A percentile compares a stretch with the other conserved stretches of the same genome.
phyloP scores from a whole-genome alignment of 1,140 invertebrate genomes.

The Drosophila busckii region DNA sequence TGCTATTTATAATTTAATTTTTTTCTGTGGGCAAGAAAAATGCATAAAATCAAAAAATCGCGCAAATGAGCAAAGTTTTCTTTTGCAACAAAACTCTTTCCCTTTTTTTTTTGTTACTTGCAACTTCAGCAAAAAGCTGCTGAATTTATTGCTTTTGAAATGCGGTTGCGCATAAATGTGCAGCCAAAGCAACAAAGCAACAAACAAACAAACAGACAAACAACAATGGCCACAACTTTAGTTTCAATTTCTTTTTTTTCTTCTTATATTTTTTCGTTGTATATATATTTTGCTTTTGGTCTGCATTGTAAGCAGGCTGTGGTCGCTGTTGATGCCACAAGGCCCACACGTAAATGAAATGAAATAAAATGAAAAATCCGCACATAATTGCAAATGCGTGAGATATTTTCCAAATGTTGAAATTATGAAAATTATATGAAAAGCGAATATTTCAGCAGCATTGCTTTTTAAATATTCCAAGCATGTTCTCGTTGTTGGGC shows the following conservation, averaged over 20 bases:
- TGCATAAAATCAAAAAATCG: slow-evolving; percentile 55
- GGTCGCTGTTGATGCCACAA: slow-evolving; percentile 30
- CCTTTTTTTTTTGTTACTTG: slow-evolving; percentile 8
- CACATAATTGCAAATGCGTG: slow-evolving; percentile 75
- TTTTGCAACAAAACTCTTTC: slow-evolving; percentile 21
- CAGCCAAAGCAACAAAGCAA: slow-evolving; percentile 35
- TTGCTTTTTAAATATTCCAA: slow-evolving; percentile 46
- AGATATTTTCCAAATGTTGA: slow-evolving; percentile 70
- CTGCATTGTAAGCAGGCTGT: slow-evolving; percentile 42
- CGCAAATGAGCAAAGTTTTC: slow-evolving; percentile 73
- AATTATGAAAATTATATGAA: slow-evolving; percentile 72
- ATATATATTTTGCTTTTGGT: slow-evolving; percentile 1
- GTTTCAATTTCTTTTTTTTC: too few species aligned
- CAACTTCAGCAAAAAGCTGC: slow-evolving; percentile 51
- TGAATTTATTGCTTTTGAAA: slow-evolving; percentile 74
- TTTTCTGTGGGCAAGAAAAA: too few species aligned
- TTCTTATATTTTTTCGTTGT: too few species aligned
- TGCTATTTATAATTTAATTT: too few species aligned
- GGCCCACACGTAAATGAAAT: slow-evolving; percentile 43
- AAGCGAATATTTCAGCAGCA: slow-evolving; percentile 1
- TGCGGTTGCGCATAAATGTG: slow-evolving; percentile 72
- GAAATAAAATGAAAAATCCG: slow-evolving; percentile 62
- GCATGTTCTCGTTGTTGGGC: slow-evolving; percentile 44
- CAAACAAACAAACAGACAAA: slow-evolving; percentile 8
- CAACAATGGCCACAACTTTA: slow-evolving; percentile 14